These are phyloP conservation scores for Rhopalosiphum maidis DNA, from an alignment of 1,140 invertebrate species.

Conservation along the genomic window DNA sequence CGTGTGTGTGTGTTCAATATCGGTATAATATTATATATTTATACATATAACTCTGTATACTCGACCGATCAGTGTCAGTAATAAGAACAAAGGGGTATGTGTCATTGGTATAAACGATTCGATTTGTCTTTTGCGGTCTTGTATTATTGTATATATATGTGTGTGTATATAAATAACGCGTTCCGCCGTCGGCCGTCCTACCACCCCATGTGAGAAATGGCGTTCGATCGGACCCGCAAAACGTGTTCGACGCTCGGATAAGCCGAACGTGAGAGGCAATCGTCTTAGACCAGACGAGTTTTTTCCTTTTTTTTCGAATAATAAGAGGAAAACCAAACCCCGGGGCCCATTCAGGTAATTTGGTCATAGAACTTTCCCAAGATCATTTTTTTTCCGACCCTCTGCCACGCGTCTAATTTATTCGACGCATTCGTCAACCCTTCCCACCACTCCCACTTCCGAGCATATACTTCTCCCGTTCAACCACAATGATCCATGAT, in stretches of 20 bases:
- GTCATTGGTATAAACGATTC: constrained; percentile 53
- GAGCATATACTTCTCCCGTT: neutral
- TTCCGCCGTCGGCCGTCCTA: neutral
- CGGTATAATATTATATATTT: neutral
- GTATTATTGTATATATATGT: neutral
- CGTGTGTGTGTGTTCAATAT: neutral
- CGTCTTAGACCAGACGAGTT: constrained; percentile 30
- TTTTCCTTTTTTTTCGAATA: neutral
- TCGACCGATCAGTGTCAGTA: constrained; percentile 27
- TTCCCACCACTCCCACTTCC: neutral
- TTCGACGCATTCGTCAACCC: constrained; percentile 46
- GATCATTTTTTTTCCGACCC: constrained; percentile 39
- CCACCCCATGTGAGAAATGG: constrained; percentile 36
- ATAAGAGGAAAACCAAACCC: constrained; percentile 41
- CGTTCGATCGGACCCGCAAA: constrained; percentile 44
- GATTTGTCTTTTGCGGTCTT: constrained; percentile 55
- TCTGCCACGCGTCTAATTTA: constrained; percentile 28
- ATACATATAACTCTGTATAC: constrained; percentile 8
- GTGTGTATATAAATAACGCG: neutral
- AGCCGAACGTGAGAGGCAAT: constrained; percentile 51
- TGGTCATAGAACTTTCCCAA: constrained; percentile 48
- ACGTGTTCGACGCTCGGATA: constrained; percentile 42
- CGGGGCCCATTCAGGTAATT: constrained; percentile 40
- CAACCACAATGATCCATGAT: constrained; percentile 1
- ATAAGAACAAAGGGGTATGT: constrained; percentile 3